A percentile compares a stretch with the other conserved stretches of the same genome.
These are phyloP conservation scores for Xylophagus ater DNA, from an alignment of 2,888 invertebrate genomes.

Conservation along the genomic window DNA sequence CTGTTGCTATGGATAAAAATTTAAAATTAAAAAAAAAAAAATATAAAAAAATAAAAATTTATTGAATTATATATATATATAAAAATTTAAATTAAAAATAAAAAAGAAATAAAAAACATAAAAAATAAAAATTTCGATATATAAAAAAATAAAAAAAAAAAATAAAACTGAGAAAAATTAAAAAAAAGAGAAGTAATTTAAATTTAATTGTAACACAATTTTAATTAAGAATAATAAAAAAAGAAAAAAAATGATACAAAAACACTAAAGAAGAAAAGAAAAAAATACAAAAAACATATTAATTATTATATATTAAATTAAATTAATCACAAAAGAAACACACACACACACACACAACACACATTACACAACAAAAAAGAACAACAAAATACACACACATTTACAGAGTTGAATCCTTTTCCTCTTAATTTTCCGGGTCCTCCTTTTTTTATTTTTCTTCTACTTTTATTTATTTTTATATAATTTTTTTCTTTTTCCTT, in stretches of 20 bases:
- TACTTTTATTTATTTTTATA: too few species aligned
- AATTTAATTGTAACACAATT: slow-evolving; percentile 34
- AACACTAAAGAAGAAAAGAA: slow-evolving; percentile 48
- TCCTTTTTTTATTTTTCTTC: too few species aligned
- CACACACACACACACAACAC: too few species aligned
- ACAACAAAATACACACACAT: too few species aligned
- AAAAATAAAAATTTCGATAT: slow-evolving; percentile 19
- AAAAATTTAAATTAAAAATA: slow-evolving; percentile 13
- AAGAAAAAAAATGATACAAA: slow-evolving; percentile 30
- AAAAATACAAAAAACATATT: slow-evolving; percentile 40
- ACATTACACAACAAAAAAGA: too few species aligned
- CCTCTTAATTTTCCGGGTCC: too few species aligned
- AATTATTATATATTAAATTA: slow-evolving; percentile 42
- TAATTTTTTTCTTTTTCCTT: too few species aligned
- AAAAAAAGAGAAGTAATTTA: slow-evolving; percentile 39
- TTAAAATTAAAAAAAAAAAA: slow-evolving; percentile 8
- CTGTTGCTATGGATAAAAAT: slow-evolving; percentile 40
- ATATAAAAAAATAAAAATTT: slow-evolving; percentile 22
- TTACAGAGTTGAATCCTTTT: too few species aligned
- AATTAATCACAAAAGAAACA: slow-evolving; percentile 39
- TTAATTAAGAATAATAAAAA: slow-evolving; percentile 23
- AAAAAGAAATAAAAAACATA: slow-evolving; percentile 13
- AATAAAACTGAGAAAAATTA: slow-evolving; percentile 20
- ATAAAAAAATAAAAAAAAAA: slow-evolving; percentile 28
- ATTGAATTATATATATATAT: slow-evolving; percentile 27